Percentiles rank a stretch among this genome's conserved stretches.
These are phyloP conservation scores for Parauchenoglanis ngamensis DNA, from an alignment of 2,797 vertebrate genomes.

Conservation along the genomic window DNA sequence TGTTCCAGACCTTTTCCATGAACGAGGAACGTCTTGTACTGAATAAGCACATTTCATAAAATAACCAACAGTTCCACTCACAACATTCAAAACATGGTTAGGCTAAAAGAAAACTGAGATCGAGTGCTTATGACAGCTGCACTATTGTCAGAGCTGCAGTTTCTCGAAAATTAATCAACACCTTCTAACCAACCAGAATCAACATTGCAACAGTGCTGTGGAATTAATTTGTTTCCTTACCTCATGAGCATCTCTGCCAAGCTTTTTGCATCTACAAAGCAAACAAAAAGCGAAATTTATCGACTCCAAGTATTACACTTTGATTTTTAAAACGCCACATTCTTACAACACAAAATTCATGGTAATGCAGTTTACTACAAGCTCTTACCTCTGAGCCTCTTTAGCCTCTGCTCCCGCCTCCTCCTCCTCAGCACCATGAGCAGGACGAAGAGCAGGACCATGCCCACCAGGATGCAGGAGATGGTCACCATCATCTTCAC, in stretches of 20 bases:
- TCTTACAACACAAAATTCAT: neutral
- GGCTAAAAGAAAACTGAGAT: no score
- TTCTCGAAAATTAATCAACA: neutral
- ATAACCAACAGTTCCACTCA: neutral
- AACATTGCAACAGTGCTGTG: neutral
- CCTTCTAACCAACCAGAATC: neutral
- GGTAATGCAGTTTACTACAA: neutral
- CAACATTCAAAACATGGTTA: neutral
- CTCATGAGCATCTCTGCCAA: conserved; percentile 99
- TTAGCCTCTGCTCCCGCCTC: conserved; percentile 92
- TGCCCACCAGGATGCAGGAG: conserved; percentile 91
- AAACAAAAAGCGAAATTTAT: conserved; percentile 59
- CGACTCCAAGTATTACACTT: neutral
- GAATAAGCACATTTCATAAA: neutral
- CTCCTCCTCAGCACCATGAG: conserved; percentile 89
- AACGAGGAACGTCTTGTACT: neutral
- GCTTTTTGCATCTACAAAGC: conserved; percentile 92
- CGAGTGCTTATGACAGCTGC: no score
- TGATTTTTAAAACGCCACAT: neutral
- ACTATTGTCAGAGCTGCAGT: no score
- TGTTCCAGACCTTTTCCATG: neutral
- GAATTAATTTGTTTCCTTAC: conserved; percentile 71
- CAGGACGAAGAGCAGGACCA: conserved; percentile 87
- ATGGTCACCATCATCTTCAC: conserved; percentile 98
- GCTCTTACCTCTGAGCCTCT: conserved; percentile 90